phyloP scores from a whole-genome alignment of 1,140 invertebrate species.

The Pemphigus obesinymphae region DNA sequence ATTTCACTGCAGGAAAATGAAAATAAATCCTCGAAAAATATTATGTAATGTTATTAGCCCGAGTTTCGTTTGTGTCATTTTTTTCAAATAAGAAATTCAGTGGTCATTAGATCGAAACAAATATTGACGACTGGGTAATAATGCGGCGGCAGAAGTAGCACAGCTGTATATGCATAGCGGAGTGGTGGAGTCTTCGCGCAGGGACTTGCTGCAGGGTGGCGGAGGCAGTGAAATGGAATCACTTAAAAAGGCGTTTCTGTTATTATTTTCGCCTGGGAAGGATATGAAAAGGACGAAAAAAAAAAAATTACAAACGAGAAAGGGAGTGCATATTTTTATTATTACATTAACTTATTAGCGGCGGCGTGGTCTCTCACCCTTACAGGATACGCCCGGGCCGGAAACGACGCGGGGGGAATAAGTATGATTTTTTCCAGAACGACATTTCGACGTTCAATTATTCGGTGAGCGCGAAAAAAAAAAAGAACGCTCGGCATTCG shows the following conservation, averaged over 20 bases:
- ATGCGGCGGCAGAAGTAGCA: neutral
- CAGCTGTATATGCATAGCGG: too few species aligned
- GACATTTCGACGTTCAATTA: conserved; percentile 17
- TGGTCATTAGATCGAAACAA: conserved; percentile 28
- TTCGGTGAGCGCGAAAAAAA: neutral
- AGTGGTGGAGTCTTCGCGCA: neutral
- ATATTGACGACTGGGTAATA: conserved; percentile 33
- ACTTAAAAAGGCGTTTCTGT: too few species aligned
- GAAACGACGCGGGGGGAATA: conserved; percentile 23
- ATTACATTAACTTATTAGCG: conserved; percentile 39
- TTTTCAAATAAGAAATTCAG: neutral
- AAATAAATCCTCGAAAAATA: too few species aligned
- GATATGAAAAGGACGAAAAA: neutral
- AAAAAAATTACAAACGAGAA: neutral
- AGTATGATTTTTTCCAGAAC: conserved; percentile 38
- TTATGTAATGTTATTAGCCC: too few species aligned
- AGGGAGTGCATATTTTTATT: conserved; percentile 12
- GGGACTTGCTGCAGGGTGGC: neutral
- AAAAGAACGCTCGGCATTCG: neutral
- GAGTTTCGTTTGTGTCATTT: neutral
- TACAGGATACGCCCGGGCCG: neutral
- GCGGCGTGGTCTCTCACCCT: neutral
- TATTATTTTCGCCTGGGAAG: conserved; percentile 19
- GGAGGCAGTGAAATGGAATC: too few species aligned
- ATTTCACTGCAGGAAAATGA: neutral